Evolutionary conservation across 2,888 invertebrate species (phyloP).

Genomic region (Arctia plantaginis): DNA sequence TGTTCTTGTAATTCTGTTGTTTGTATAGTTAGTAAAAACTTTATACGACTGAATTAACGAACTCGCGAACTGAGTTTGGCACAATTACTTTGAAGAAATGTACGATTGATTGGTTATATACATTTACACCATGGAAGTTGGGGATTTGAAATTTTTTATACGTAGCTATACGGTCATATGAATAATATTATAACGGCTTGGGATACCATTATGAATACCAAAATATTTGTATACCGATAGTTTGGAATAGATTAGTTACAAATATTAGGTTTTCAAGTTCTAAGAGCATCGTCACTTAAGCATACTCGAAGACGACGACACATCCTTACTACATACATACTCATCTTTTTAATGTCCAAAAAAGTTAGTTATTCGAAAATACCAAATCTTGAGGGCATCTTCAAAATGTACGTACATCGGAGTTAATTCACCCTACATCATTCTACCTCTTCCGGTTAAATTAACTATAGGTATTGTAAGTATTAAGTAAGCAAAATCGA

Average conservation of each 20-base stretch:
- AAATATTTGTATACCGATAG: neutral
- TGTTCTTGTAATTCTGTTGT: neutral
- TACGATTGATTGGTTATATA: neutral
- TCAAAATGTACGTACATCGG: too few relatives aligned
- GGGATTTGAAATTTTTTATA: neutral
- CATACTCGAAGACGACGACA: too few relatives aligned
- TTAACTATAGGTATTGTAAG: too few relatives aligned
- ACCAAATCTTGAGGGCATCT: too few relatives aligned
- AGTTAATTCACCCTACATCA: too few relatives aligned
- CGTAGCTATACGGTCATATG: neutral
- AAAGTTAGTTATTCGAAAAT: too few relatives aligned
- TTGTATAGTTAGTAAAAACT: neutral
- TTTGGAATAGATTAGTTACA: neutral
- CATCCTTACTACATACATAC: too few relatives aligned
- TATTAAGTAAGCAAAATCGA: too few relatives aligned
- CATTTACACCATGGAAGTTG: neutral
- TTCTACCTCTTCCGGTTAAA: too few relatives aligned
- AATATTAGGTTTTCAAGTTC: neutral
- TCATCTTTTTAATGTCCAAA: too few relatives aligned
- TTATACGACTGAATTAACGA: neutral
- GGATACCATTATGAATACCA: neutral
- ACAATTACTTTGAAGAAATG: neutral
- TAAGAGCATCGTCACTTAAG: neutral
- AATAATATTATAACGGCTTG: neutral
- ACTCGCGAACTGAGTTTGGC: neutral